Evolutionary conservation across 1,140 invertebrate species (phyloP).

Genomic region (Drosophila subpulchrella): DNA sequence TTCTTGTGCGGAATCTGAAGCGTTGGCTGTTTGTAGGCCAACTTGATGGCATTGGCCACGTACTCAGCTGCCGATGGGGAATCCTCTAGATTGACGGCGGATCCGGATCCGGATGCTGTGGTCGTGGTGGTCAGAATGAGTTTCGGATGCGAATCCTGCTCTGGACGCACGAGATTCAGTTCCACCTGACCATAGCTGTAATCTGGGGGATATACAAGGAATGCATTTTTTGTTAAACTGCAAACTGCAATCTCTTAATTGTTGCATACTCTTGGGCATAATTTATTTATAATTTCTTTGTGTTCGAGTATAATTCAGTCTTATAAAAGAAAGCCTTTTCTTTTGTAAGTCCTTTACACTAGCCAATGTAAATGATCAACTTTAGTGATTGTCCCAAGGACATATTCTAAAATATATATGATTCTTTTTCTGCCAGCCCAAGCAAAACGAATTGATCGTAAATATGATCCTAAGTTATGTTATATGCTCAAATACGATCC

Average conservation of each 20-base stretch:
- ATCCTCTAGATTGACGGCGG: constrained; percentile 58
- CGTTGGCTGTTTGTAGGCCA: constrained; percentile 72
- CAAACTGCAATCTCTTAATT: not conserved
- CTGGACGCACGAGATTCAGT: constrained; percentile 70
- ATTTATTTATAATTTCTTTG: no score
- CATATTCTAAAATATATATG: no score
- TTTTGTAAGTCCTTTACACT: no score
- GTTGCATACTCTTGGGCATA: constrained; percentile 1
- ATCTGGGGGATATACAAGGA: constrained; percentile 35
- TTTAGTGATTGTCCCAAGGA: no score
- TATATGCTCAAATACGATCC: not conserved
- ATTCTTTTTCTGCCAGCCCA: no score
- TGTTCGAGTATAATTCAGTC: no score
- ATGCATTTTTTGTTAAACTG: no score
- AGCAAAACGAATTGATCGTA: no score
- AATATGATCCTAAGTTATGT: not conserved
- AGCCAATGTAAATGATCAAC: no score
- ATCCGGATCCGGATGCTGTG: constrained; percentile 22
- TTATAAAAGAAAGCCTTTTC: no score
- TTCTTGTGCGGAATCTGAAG: constrained; percentile 29
- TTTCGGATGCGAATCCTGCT: constrained; percentile 56
- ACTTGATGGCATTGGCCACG: constrained; percentile 77
- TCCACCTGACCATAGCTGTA: constrained; percentile 71
- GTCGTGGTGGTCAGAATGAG: constrained; percentile 51
- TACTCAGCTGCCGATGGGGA: constrained; percentile 78